phyloP scores from a whole-genome alignment of 2,113 vertebrate genomes.

The Fregetta grallaria region DNA sequence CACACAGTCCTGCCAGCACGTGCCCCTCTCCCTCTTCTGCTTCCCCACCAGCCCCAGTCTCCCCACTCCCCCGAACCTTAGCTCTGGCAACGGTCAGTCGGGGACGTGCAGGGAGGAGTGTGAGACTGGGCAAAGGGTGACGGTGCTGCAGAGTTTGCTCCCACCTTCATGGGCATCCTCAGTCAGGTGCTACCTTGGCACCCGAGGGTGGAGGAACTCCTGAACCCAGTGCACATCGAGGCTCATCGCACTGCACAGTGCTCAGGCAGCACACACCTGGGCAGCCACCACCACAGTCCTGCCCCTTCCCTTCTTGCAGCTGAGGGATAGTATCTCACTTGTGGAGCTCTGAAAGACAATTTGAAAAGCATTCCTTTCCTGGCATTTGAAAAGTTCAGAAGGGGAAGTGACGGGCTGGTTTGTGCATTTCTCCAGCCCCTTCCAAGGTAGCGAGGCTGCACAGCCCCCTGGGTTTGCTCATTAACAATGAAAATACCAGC shows the following conservation, averaged over 20 bases:
- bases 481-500: constrained; percentile 72
- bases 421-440: background rate
- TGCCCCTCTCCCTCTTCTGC: background rate
- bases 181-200: background rate
- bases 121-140: background rate
- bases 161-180: background rate
- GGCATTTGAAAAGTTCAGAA: constrained; percentile 7
- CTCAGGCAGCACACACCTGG: background rate
- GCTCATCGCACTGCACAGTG: rapidly evolving
- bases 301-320: background rate
- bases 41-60: background rate
- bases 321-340: background rate
- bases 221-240: rapidly evolving
- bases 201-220: background rate
- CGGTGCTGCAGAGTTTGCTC: background rate
- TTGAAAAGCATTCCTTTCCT: constrained; percentile 1
- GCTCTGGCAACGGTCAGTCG: background rate
- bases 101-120: background rate
- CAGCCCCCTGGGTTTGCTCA: constrained; percentile 40
- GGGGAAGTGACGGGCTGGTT: background rate
- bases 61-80: background rate
- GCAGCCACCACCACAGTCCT: background rate
- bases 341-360: background rate
- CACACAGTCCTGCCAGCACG: background rate
- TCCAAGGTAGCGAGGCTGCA: constrained; percentile 23